Conservation (phyloP, 1,140 invertebrate species). For the Drosophila hydei region DNA sequence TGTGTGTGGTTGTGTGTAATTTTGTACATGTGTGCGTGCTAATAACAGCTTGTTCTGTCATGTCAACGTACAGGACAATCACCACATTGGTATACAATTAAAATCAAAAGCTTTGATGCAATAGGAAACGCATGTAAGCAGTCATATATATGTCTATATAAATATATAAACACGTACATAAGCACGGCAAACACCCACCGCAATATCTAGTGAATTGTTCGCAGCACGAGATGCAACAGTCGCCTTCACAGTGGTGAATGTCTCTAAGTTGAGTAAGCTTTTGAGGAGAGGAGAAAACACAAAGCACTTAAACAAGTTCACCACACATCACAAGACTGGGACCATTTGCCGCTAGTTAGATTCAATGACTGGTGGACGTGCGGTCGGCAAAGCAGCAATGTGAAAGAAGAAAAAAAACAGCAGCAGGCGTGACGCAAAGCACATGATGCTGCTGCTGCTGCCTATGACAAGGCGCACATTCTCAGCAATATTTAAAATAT, state of each 20-base stretch:
- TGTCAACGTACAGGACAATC: slow-evolving; percentile 34
- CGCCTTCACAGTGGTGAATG: slow-evolving; percentile 41
- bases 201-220: slow-evolving; percentile 48
- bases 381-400: not conserved
- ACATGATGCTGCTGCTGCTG: slow-evolving; percentile 45
- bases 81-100: slow-evolving; percentile 24
- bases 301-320: slow-evolving; percentile 25
- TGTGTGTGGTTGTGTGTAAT: not conserved
- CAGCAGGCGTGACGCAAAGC: slow-evolving; percentile 56
- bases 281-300: slow-evolving; percentile 7
- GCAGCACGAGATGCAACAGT: slow-evolving; percentile 62
- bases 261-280: slow-evolving; percentile 8
- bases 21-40: not conserved
- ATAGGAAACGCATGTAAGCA: slow-evolving; percentile 3
- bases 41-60: slow-evolving; percentile 15
- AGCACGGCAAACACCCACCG: slow-evolving; percentile 7
- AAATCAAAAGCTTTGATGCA: slow-evolving; percentile 23
- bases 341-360: not conserved
- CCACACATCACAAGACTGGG: slow-evolving; percentile 40
- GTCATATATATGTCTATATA: slow-evolving; percentile 1
- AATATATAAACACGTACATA: not conserved
- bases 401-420: slow-evolving; percentile 16
- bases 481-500: slow-evolving; percentile 29
- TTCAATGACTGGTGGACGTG: not conserved
- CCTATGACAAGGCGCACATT: slow-evolving; percentile 6